A percentile compares a stretch with the other conserved stretches of the same genome.
phyloP scores from a whole-genome alignment of 2,888 invertebrate genomes.

The Myopa testacea region DNA sequence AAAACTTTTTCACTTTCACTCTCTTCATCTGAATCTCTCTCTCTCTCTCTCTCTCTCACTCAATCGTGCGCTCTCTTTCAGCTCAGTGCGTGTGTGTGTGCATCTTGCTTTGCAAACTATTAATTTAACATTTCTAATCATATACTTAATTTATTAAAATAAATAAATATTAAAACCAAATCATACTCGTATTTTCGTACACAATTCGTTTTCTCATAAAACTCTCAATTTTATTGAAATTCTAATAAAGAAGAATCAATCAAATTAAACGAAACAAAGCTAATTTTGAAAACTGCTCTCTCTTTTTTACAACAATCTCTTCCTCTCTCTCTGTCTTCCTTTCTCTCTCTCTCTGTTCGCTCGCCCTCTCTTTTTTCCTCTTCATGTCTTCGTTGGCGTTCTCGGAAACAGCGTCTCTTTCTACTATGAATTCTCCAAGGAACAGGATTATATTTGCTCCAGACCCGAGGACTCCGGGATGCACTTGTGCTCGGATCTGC shows the following conservation, averaged over 20 bases:
- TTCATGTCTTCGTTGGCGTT: conserved; percentile 5
- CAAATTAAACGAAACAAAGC: neutral
- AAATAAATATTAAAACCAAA: conserved; percentile 8
- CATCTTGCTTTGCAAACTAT: conserved; percentile 45
- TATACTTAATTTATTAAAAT: conserved; percentile 21
- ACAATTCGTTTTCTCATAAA: conserved; percentile 20
- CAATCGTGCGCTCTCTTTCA: conserved; percentile 40
- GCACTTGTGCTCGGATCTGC: conserved; percentile 89
- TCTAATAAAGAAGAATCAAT: neutral
- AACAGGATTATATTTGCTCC: conserved; percentile 97
- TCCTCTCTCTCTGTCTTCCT: neutral
- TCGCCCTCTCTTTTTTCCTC: neutral
- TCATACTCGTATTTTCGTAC: conserved; percentile 1
- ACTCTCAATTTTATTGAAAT: conserved; percentile 10
- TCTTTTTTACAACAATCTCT: conserved; percentile 23
- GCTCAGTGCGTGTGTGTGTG: conserved; percentile 54
- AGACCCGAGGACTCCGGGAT: conserved; percentile 93
- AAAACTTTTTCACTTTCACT: neutral
- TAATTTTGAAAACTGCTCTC: neutral
- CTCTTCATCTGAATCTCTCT: neutral
- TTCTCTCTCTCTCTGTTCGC: neutral
- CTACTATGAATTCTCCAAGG: conserved; percentile 88
- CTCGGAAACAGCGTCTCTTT: conserved; percentile 74
- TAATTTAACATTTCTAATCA: neutral
- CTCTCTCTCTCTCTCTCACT: conserved; percentile 36